Conservation (phyloP, 2,113 vertebrate genomes). For the Tupaia tana region DNA sequence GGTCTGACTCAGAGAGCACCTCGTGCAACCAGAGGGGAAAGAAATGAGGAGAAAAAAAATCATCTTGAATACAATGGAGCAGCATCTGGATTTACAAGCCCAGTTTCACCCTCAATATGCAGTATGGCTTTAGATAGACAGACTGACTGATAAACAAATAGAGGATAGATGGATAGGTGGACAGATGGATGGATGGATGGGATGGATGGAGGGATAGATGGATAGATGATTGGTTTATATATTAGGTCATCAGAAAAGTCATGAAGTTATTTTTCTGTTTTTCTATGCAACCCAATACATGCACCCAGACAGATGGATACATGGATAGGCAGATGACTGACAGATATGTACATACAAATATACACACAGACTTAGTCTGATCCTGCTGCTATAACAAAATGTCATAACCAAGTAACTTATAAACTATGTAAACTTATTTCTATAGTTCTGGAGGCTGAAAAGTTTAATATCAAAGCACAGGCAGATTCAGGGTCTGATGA, state of each 20-base stretch:
- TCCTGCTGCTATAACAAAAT: neutral
- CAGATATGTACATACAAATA: too few species aligned
- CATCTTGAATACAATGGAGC: accelerated
- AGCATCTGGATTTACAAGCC: neutral
- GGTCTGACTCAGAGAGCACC: neutral
- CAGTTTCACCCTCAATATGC: neutral
- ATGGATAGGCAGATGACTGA: too few species aligned
- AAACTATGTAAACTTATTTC: neutral
- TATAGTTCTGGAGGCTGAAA: neutral
- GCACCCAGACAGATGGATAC: neutral
- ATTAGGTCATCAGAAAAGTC: too few species aligned
- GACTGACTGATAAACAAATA: too few species aligned
- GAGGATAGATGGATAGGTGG: neutral
- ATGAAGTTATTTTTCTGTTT: too few species aligned
- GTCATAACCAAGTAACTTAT: neutral
- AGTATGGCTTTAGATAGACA: neutral
- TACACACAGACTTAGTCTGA: too few species aligned
- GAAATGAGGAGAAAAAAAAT: neutral
- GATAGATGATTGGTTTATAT: too few species aligned
- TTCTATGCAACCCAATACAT: too few species aligned
- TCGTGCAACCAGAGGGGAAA: neutral
- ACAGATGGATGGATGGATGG: too few species aligned
- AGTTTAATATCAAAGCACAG: neutral
- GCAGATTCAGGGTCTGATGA: neutral
- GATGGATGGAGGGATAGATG: too few species aligned